Base-by-base conservation (phyloP, 2,888 invertebrate genomes). In the Hermodice carunculata region DNA sequence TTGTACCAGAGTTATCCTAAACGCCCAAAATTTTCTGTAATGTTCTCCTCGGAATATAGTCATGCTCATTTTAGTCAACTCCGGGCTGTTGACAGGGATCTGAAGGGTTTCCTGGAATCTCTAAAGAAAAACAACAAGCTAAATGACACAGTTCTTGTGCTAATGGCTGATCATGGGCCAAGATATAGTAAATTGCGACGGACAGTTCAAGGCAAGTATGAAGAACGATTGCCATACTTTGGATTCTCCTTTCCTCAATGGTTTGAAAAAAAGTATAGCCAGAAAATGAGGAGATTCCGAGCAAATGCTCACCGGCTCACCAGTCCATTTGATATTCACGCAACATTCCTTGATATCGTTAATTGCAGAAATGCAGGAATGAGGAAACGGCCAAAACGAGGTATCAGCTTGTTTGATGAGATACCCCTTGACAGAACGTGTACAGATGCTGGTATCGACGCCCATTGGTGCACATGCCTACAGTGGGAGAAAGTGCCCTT, bases 401-500 rank as follows among this genome's bases (percentile, higher is more conserved):
- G 80, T 8, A 77, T 81, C 40, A 83, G 83, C 54, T 66, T 83
- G 43, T 80, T 85, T 64, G 57, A 64, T 31, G 69, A 75, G 59
- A 77, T 84, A 14, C 92, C 95, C 0, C 79, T 86, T 6, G 90
- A 91, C 73, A 89, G 96, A 28, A 93, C 93, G 5, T 96, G 96
- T 82, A 90, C 91, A 4, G 91, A 94, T 83, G 96, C 96, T 0
- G 94, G 92, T 60, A 93, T 97, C 65, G 95, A 95, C 81, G 92
- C 96, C 0, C 97, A 97, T 83, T 97, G 97, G 97, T 97, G 97
- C 82, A 92, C 95, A 0, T 97, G 97, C 81, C 88, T 96, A 5
- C 37, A 49, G 14, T 59, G 59, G 59, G n/a, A 59, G 3, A 48
- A 31, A 37, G 59, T 59, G 3, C 6, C 32, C 29, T 26, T 32